Conservation (phyloP, 2,113 vertebrate genomes). For the Platanista minor region DNA sequence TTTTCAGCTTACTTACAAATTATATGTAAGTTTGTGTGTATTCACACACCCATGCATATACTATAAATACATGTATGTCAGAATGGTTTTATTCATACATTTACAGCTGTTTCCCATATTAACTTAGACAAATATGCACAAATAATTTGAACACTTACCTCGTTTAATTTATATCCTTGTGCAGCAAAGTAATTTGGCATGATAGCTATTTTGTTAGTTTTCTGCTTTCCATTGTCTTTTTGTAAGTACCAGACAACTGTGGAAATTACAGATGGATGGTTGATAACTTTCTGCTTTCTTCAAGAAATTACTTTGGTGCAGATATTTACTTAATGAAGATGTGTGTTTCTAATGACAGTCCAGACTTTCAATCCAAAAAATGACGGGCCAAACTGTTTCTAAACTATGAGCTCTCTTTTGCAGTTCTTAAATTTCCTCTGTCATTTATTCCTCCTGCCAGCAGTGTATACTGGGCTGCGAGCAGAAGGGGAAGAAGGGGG, state of each 20-base stretch:
- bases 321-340: background rate
- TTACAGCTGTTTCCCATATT: background rate
- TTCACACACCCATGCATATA: background rate
- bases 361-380: background rate
- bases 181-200: background rate
- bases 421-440: background rate
- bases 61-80: background rate
- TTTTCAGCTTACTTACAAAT: background rate
- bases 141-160: background rate
- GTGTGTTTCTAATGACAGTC: background rate
- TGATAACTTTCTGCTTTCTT: background rate
- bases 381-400: background rate
- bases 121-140: background rate
- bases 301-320: background rate
- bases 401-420: background rate
- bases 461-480: background rate
- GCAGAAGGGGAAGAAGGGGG: background rate
- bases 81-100: background rate
- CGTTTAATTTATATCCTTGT: background rate
- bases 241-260: background rate
- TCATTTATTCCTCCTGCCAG: background rate
- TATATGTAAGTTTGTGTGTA: background rate
- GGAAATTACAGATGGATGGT: background rate
- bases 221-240: background rate
- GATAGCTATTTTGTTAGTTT: background rate